phyloP scores from a whole-genome alignment of 2,113 vertebrate genomes.

The Cairina moschata region DNA sequence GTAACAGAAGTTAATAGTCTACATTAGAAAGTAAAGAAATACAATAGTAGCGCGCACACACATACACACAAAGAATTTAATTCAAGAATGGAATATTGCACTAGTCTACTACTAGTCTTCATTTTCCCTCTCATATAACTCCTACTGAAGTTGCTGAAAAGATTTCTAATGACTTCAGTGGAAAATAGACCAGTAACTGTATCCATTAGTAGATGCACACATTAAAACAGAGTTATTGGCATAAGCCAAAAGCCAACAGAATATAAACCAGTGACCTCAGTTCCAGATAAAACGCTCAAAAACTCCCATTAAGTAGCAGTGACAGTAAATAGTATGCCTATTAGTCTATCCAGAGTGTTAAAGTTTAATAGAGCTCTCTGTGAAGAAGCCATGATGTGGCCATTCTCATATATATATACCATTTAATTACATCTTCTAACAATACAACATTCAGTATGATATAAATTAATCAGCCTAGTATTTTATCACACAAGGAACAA shows the following conservation, averaged over 20 bases:
- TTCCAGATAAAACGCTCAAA: background rate
- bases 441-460: background rate
- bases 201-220: background rate
- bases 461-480: background rate
- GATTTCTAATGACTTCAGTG: background rate
- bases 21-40: rapidly evolving
- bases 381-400: background rate
- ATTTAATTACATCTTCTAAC: background rate
- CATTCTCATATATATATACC: background rate
- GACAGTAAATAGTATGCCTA: background rate
- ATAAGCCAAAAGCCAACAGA: background rate
- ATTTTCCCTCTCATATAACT: background rate
- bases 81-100: background rate
- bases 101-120: background rate
- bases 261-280: background rate
- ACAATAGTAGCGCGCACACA: background rate
- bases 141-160: background rate
- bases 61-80: background rate
- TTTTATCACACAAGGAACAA: background rate
- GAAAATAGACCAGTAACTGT: background rate
- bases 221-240: background rate
- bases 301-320: background rate
- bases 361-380: background rate
- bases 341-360: background rate
- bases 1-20: background rate